Conservation (phyloP, 2,113 vertebrate genomes). For the Phycodurus eques region DNA sequence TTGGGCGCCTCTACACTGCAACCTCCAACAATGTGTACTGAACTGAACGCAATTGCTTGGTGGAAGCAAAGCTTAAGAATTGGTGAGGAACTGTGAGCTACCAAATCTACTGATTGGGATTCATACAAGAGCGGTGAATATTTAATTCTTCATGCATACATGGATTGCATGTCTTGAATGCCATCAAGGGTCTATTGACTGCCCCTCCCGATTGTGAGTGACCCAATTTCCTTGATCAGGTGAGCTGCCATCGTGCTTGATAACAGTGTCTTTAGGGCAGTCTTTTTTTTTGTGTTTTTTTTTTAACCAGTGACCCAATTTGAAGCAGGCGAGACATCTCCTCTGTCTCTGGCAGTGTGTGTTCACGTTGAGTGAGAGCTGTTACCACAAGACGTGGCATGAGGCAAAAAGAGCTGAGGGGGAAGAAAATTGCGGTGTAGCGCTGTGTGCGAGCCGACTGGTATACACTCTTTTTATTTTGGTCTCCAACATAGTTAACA, state of each 20-base stretch:
- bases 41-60: not conserved
- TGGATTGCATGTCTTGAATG: constrained; percentile 5
- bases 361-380: constrained; percentile 11
- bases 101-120: not conserved
- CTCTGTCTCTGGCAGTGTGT: constrained; percentile 7
- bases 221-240: constrained; percentile 13
- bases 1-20: not conserved
- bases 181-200: constrained; percentile 2
- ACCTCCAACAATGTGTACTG: too few species aligned
- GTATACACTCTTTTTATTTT: not conserved
- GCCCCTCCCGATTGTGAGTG: constrained; percentile 1
- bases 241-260: constrained; percentile 10
- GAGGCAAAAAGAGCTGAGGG: constrained; percentile 6
- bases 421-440: constrained; percentile 3
- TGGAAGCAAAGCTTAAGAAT: not conserved
- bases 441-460: not conserved
- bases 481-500: not conserved
- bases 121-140: too few species aligned
- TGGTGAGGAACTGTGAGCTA: not conserved
- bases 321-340: constrained; percentile 5
- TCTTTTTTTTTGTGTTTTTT: constrained; percentile 8
- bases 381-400: constrained; percentile 18
- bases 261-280: constrained; percentile 11
- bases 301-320: constrained; percentile 6
- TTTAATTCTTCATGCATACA: not conserved